Conservation (phyloP, 1,140 invertebrate genomes). For the Leptinotarsa lineolata region DNA sequence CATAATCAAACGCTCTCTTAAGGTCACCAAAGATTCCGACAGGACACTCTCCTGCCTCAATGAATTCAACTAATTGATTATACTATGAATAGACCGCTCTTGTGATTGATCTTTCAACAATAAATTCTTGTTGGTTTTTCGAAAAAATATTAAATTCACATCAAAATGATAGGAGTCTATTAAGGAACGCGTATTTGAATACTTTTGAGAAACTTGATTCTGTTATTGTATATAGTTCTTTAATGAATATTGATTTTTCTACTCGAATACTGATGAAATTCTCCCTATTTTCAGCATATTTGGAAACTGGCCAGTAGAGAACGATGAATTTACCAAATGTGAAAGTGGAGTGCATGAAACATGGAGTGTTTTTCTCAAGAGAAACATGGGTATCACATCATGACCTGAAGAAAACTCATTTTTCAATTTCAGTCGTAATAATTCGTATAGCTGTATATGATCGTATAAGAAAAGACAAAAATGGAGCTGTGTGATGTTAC, state of each 20-base stretch:
- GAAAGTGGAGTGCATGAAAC: conserved; percentile 8
- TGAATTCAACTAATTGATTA: conserved; percentile 1
- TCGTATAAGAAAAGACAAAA: conserved; percentile 1
- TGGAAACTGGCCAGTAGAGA: conserved; percentile 14
- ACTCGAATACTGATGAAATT: conserved; percentile 13
- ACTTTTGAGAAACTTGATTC: not conserved
- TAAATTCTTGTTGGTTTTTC: conserved; percentile 1
- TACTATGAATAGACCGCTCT: conserved; percentile 7
- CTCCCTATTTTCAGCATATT: conserved; percentile 4
- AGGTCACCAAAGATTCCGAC: conserved; percentile 6
- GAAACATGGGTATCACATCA: conserved; percentile 7
- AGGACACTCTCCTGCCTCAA: conserved; percentile 2
- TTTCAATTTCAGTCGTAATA: not conserved
- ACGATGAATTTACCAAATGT: conserved; percentile 13
- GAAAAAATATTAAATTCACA: conserved; percentile 12
- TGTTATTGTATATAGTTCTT: conserved; percentile 8
- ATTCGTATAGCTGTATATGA: not conserved
- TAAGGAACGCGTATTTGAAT: not conserved
- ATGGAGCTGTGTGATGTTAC: conserved; percentile 1
- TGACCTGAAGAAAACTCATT: conserved; percentile 11
- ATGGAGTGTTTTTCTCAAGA: conserved; percentile 13
- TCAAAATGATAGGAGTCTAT: conserved; percentile 1
- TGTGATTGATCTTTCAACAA: not conserved
- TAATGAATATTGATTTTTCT: conserved; percentile 9
- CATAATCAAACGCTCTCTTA: conserved; percentile 4